These are phyloP conservation scores for Apodemus sylvaticus DNA, from an alignment of 2,113 vertebrate species.

Conservation along the genomic window DNA sequence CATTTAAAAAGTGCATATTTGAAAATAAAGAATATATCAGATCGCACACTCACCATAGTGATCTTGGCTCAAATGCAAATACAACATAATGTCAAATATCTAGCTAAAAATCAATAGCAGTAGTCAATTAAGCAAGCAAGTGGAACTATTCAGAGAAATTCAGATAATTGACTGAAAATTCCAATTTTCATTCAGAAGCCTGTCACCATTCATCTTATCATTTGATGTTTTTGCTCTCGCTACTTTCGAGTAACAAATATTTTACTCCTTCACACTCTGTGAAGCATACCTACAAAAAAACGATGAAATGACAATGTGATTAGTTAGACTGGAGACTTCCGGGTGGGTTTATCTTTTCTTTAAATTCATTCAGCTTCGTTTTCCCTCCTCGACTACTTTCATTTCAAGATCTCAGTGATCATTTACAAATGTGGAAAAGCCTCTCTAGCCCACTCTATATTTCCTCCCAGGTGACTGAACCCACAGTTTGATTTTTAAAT, in stretches of 20 bases:
- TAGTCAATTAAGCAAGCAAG: conserved; percentile 54
- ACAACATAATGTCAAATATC: conserved; percentile 47
- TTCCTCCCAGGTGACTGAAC: conserved; percentile 76
- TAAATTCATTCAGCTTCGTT: background rate
- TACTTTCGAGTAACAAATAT: conserved; percentile 44
- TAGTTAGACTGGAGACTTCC: conserved; percentile 19
- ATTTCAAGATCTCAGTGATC: conserved; percentile 65
- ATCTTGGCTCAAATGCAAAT: conserved; percentile 45
- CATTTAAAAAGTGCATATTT: conserved; percentile 48
- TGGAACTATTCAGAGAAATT: conserved; percentile 67
- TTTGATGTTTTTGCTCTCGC: conserved; percentile 44
- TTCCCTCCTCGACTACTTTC: conserved; percentile 22
- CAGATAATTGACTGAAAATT: conserved; percentile 59
- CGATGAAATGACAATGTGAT: conserved; percentile 7
- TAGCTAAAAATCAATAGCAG: conserved; percentile 4
- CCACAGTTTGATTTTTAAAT: conserved; percentile 79
- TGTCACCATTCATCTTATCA: background rate
- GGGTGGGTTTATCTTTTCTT: background rate
- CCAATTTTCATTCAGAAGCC: conserved; percentile 44
- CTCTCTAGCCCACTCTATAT: conserved; percentile 67
- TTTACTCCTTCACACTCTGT: conserved; percentile 40
- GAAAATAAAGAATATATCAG: conserved; percentile 44
- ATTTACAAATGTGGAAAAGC: conserved; percentile 59
- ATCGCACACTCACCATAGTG: conserved; percentile 5
- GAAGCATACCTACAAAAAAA: background rate